Evolutionary conservation across 1,140 invertebrate genomes (phyloP), one percentile per base, ranked within the genome.

Genomic region (Cephus cinctus): DNA sequence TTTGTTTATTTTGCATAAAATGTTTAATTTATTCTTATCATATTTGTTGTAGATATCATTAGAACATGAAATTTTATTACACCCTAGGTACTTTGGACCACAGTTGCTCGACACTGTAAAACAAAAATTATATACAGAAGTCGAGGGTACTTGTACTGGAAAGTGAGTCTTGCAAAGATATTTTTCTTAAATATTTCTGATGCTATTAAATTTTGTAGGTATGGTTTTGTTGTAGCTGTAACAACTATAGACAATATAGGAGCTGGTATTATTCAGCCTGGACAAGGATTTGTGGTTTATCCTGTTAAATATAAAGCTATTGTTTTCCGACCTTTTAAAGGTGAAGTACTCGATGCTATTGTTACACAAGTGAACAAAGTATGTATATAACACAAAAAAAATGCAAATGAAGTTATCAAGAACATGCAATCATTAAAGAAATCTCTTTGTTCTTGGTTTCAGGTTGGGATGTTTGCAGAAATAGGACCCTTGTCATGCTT

Each of bases 271-370:
- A 98, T 99, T 69, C 92, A 98, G 67, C 95, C 96, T n/a, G 94
- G 93, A 0, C 88, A 97, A 79, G 98, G 98, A 0, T 99, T 98
- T 82, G 98, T 98, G 6, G 87, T 97, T 0, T 99, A 99, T 77
- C 96, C 96, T 43, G 94, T 99, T 0, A 98, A 98, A 79, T 99
- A 99, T 69, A 98, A 97, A 77, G 98, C 98, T 1, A 98, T 99
- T 63, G 98, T 99, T 4, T 99, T 99, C 67, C 80, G 98, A 39
- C 98, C 98, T 6, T 99, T 99, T 69, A 99, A 99, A 81, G 96
- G 97, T 36, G 97, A 99, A 81, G 96, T 99, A 5, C 78, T 99
- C 6, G 98, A 99, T 83, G 98, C 94, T 21, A 92, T 99, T 40
- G 98, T 99, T 0, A 96, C 94, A 20, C 96, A 99, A 84, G 94